phyloP scores from a whole-genome alignment of 2,888 invertebrate species.

The Chymomyza fuscimana region DNA sequence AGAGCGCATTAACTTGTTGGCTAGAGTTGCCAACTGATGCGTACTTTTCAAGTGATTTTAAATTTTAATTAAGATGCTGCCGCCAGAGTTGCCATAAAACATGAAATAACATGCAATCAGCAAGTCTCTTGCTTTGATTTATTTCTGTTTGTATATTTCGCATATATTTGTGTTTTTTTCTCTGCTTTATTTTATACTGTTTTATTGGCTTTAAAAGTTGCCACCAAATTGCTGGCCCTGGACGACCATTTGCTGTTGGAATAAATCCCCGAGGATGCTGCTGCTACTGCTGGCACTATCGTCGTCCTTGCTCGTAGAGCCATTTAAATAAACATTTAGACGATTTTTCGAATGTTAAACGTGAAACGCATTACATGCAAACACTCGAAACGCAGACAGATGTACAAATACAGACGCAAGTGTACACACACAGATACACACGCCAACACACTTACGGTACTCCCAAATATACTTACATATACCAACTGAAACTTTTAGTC shows the following conservation, averaged over 20 bases:
- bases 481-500: constrained; percentile 37
- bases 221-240: constrained; percentile 48
- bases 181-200: neutral
- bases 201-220: constrained; percentile 58
- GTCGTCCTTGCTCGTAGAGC: constrained; percentile 29
- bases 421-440: neutral
- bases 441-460: neutral
- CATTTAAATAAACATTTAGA: constrained; percentile 70
- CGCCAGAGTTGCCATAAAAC: constrained; percentile 18
- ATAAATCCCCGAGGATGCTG: neutral
- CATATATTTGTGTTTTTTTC: neutral
- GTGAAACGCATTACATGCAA: constrained; percentile 53
- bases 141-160: constrained; percentile 24
- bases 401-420: constrained; percentile 45
- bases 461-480: neutral
- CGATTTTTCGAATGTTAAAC: constrained; percentile 35
- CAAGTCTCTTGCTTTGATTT: constrained; percentile 50
- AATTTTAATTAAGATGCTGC: constrained; percentile 55
- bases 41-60: constrained; percentile 20
- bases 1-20: constrained; percentile 10
- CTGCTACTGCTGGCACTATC: neutral
- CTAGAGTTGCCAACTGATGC: constrained; percentile 13
- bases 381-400: constrained; percentile 57
- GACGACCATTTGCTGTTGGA: constrained; percentile 27
- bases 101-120: constrained; percentile 26